Evolutionary conservation across 2,113 vertebrate genomes (phyloP).

Genomic region (Crypturellus undulatus): DNA sequence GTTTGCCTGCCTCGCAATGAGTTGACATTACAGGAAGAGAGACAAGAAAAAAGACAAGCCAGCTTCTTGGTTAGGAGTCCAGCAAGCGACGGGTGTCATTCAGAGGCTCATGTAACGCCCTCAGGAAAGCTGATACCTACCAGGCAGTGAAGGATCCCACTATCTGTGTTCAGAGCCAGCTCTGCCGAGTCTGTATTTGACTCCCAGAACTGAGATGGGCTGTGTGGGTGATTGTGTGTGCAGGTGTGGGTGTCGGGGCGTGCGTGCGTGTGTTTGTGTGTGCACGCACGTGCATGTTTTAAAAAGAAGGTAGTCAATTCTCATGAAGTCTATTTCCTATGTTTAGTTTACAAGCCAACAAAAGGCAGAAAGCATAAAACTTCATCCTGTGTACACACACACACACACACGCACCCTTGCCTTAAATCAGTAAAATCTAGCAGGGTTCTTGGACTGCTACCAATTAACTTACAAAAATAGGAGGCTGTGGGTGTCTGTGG

Average conservation of each 20-base stretch:
- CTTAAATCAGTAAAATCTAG: background rate
- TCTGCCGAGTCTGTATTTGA: background rate
- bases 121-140: background rate
- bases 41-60: background rate
- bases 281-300: background rate
- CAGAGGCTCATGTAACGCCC: background rate
- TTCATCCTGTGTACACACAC: background rate
- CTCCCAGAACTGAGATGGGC: background rate
- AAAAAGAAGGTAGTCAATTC: background rate
- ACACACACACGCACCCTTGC: background rate
- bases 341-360: conserved; percentile 18
- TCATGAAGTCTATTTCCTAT: background rate
- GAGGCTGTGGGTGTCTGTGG: background rate
- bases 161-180: background rate
- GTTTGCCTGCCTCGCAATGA: background rate
- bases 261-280: too few relatives aligned
- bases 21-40: background rate
- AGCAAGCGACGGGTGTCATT: conserved; percentile 16
- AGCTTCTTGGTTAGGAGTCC: conserved; percentile 1
- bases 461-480: conserved; percentile 23
- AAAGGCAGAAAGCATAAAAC: conserved; percentile 38
- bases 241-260: background rate
- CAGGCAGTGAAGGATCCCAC: conserved; percentile 27
- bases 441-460: background rate
- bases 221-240: background rate